Base-by-base conservation (phyloP, 2,113 vertebrate genomes). In the Hippoglossus stenolepis region DNA sequence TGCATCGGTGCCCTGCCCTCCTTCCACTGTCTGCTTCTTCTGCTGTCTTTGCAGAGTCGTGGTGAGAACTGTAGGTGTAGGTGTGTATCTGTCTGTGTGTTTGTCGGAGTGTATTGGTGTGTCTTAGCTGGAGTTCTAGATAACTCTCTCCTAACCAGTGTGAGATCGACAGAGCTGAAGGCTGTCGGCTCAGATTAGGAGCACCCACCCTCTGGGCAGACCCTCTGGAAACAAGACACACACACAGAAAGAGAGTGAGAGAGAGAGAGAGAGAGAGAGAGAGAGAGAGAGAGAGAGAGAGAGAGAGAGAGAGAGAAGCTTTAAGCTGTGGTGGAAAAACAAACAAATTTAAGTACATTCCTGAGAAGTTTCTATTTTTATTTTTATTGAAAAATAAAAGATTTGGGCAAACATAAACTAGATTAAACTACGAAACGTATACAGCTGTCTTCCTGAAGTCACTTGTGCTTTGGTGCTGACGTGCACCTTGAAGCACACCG, bases 61-160 rank as follows among this genome's bases (percentile, higher is more conserved):
- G 28, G 73, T 67, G 54, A 65, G 79, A 77, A 59, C 61, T 83
- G 43, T 6, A 79, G 81, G 73, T 72, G 67, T 57, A 56, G 38
- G 68, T 76, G 75, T 79, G 67, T 75, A 2, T 17, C 21, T 75
- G 28, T 74, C 20, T 70, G 40, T 64, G 24, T 59, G 18, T 53
- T 45, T 75, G 60, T 60, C 18, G 53, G 43, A 58, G 65, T 51
- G 51, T n/a, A 8, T 26, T 20, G 49, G 18, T 53, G 56, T 75
- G 60, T 61, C 18, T 60, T 21, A 76, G 79, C 83, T 86, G 81
- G 86, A 88, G 80, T 74, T 66, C 61, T 2, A 73, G 76, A 89
- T 85, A 92, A 89, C 81, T 58, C 70, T 89, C 75, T 78, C 47
- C 72, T 80, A 77, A 88, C 85, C 87, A 82, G 71, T 80, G 64